phyloP scores from a whole-genome alignment of 2,797 vertebrate species.

The Epinephelus awoara region DNA sequence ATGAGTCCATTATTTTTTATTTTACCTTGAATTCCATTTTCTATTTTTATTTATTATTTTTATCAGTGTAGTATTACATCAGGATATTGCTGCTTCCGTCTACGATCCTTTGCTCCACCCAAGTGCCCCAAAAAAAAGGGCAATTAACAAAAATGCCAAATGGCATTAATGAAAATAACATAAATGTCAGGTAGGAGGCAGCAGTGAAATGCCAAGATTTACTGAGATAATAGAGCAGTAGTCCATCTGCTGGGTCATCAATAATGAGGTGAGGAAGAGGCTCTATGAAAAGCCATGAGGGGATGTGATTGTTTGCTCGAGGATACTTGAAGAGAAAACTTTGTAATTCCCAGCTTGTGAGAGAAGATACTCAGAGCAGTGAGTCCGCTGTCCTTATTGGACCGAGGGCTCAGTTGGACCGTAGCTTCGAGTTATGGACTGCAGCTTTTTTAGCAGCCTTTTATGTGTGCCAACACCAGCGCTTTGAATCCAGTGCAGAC shows the following conservation, averaged over 20 bases:
- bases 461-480: constrained; percentile 37
- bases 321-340: constrained; percentile 14
- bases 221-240: constrained; percentile 15
- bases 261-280: background rate
- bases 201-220: constrained; percentile 39
- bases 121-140: constrained; percentile 4
- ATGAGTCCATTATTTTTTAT: background rate
- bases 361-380: constrained; percentile 3
- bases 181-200: constrained; percentile 40
- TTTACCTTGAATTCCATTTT: no score
- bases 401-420: constrained; percentile 15
- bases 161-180: constrained; percentile 40
- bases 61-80: no score
- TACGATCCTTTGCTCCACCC: background rate
- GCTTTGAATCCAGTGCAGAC: constrained; percentile 53
- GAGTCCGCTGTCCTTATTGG: constrained; percentile 23
- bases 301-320: constrained; percentile 31
- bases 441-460: constrained; percentile 35
- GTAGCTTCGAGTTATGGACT: constrained; percentile 38
- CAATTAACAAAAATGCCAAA: constrained; percentile 35
- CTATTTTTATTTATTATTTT: no score
- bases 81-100: background rate
- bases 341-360: background rate
- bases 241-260: constrained; percentile 5
- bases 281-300: background rate